A percentile compares a stretch with the other conserved stretches of the same genome.
phyloP scores from a whole-genome alignment of 2,113 vertebrate species.

The Raja brachyura region DNA sequence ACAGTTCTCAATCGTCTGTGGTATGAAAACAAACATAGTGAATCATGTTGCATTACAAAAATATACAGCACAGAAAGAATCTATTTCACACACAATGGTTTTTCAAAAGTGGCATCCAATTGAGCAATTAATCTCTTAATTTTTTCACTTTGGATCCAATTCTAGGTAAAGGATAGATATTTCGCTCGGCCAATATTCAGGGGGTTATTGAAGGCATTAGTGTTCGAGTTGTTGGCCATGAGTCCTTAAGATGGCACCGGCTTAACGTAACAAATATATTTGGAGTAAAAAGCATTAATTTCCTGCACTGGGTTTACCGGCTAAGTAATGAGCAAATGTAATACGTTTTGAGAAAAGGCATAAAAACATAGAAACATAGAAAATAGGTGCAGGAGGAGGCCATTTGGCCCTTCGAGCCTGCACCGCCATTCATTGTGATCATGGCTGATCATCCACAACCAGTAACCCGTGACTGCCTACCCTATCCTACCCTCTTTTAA shows the following conservation, averaged over 20 bases:
- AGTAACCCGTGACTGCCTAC: too few species aligned
- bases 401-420: too few species aligned
- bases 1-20: constrained; percentile 97
- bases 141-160: not conserved
- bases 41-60: not conserved
- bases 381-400: too few species aligned
- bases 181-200: not conserved
- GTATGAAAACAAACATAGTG: constrained; percentile 34
- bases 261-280: not conserved
- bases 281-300: not conserved
- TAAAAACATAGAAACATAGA: too few species aligned
- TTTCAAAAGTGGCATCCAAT: not conserved
- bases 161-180: not conserved
- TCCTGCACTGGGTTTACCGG: not conserved
- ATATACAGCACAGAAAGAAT: not conserved
- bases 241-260: not conserved
- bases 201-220: not conserved
- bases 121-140: not conserved
- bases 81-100: not conserved
- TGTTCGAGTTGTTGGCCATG: not conserved
- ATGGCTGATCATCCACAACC: too few species aligned
- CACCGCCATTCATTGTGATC: too few species aligned
- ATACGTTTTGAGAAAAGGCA: not conserved
- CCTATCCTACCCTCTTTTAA: too few species aligned
- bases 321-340: not conserved